These are phyloP conservation scores for Melieria omissa DNA, from an alignment of 2,888 invertebrate genomes.

Conservation along the genomic window DNA sequence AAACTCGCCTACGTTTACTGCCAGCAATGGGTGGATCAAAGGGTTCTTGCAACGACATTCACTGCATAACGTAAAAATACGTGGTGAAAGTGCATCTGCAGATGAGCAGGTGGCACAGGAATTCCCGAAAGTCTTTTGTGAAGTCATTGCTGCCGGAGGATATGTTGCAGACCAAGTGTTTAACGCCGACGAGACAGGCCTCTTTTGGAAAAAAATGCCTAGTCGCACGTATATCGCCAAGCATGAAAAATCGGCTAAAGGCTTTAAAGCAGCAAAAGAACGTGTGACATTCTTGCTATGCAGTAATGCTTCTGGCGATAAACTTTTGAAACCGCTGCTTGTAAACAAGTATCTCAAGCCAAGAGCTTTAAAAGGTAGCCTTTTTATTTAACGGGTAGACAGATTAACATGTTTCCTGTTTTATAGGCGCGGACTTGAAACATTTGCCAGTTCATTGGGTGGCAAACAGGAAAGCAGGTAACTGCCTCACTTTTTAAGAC, in stretches of 20 bases:
- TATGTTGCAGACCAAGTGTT: too few relatives aligned
- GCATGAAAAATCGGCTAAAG: constrained; percentile 35
- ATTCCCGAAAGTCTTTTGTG: too few relatives aligned
- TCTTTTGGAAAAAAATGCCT: too few relatives aligned
- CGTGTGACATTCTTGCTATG: constrained; percentile 50
- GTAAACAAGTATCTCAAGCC: constrained; percentile 54
- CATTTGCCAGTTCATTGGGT: background rate
- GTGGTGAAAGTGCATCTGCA: too few relatives aligned
- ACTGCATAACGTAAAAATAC: too few relatives aligned
- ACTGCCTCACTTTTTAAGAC: background rate
- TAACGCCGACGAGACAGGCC: too few relatives aligned
- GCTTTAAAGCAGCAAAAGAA: constrained; percentile 48
- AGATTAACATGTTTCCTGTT: background rate
- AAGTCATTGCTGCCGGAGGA: too few relatives aligned
- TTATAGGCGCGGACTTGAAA: background rate
- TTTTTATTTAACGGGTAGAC: too few relatives aligned
- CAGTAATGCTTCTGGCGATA: constrained; percentile 54
- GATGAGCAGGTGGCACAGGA: too few relatives aligned
- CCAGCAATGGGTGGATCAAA: too few relatives aligned
- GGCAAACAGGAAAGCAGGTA: background rate
- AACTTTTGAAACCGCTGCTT: constrained; percentile 54
- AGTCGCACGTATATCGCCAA: constrained; percentile 41
- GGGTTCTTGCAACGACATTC: too few relatives aligned
- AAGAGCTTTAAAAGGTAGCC: constrained; percentile 47
- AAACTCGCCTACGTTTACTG: too few relatives aligned